phyloP scores from a whole-genome alignment of 2,113 vertebrate species.

The Neopipo cinnamomea region DNA sequence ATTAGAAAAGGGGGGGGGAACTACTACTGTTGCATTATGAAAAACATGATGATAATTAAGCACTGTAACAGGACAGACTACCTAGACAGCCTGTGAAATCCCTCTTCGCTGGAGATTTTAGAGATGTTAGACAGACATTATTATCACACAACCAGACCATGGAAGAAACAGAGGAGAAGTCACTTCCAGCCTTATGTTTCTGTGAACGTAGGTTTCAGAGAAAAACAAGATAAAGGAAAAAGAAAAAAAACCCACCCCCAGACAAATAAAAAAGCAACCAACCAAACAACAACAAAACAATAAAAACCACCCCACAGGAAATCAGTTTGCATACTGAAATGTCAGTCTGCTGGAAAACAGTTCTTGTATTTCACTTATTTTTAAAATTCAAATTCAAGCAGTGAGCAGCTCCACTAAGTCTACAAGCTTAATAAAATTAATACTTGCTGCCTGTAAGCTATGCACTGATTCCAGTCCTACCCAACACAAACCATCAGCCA shows the following conservation, averaged over 20 bases:
- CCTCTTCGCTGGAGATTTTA: neutral
- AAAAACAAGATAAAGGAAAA: neutral
- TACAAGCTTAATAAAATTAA: neutral
- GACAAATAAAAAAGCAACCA: neutral
- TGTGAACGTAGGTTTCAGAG: neutral
- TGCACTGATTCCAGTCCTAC: neutral
- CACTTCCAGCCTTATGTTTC: neutral
- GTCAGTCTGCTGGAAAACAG: neutral
- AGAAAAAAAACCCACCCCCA: neutral
- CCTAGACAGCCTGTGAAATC: constrained; percentile 2
- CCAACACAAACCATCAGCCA: neutral
- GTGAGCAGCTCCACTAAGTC: neutral
- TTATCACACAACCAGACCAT: neutral
- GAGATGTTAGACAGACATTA: neutral
- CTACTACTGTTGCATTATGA: neutral
- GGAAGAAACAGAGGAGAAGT: neutral
- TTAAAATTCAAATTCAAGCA: neutral
- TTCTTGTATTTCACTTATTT: neutral
- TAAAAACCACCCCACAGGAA: neutral
- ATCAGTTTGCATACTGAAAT: neutral
- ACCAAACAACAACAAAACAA: neutral
- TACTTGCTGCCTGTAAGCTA: neutral
- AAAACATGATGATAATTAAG: neutral
- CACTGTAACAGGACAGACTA: neutral
- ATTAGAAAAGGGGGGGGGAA: neutral